Conservation (phyloP, 2,888 invertebrate species). For the Oligia strigilis region DNA sequence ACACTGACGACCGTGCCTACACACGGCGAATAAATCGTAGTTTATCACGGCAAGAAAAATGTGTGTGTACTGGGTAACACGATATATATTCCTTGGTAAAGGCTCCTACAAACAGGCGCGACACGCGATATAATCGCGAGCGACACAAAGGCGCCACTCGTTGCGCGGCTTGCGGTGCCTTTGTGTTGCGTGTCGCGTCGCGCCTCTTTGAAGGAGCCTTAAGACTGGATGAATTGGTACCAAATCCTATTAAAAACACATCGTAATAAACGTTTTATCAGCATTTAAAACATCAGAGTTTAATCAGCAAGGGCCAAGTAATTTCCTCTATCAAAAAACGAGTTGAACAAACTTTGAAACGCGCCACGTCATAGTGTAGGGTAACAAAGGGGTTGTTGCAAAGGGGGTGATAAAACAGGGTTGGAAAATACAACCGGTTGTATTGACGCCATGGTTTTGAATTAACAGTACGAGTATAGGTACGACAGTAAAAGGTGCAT, state of each 20-base stretch:
- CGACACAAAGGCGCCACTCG: no score
- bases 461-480: neutral
- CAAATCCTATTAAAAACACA: slow-evolving; percentile 5
- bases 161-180: no score
- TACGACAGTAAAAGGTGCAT: neutral
- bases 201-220: no score
- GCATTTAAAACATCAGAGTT: slow-evolving; percentile 2
- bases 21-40: neutral
- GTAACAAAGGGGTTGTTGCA: slow-evolving; percentile 53
- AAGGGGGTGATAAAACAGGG: slow-evolving; percentile 30
- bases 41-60: no score
- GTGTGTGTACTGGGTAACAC: neutral
- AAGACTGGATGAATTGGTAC: neutral
- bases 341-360: slow-evolving; percentile 36
- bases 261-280: slow-evolving; percentile 1
- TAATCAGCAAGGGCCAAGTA: slow-evolving; percentile 18
- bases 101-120: no score
- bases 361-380: slow-evolving; percentile 52
- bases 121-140: no score
- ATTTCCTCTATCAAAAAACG: slow-evolving; percentile 50
- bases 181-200: no score
- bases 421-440: slow-evolving; percentile 27
- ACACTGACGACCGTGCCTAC: neutral
- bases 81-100: neutral
- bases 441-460: slow-evolving; percentile 16